These are phyloP conservation scores for Microctonus brassicae DNA, from an alignment of 2,888 invertebrate species.

Conservation along the genomic window DNA sequence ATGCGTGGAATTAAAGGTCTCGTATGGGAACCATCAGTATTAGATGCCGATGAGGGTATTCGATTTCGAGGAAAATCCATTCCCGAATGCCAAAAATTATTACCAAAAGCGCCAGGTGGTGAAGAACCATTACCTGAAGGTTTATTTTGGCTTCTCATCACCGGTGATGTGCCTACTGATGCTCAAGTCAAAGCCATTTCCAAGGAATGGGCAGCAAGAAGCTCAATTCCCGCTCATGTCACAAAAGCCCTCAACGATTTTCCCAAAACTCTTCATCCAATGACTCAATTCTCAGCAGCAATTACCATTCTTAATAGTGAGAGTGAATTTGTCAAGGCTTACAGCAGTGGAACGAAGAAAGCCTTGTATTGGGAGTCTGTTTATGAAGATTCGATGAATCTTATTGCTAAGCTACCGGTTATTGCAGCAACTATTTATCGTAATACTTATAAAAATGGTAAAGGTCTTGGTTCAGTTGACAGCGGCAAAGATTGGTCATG, in stretches of 20 bases:
- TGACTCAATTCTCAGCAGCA: conserved; percentile 94
- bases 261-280: conserved; percentile 90
- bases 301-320: conserved; percentile 93
- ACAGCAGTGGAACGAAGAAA: conserved; percentile 89
- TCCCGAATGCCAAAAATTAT: conserved; percentile 89
- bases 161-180: conserved; percentile 88
- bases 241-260: conserved; percentile 93
- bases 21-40: conserved; percentile 94
- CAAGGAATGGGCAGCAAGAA: conserved; percentile 76
- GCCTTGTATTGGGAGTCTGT: conserved; percentile 90
- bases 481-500: conserved; percentile 92
- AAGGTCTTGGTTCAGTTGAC: conserved; percentile 90
- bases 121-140: conserved; percentile 91
- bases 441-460: conserved; percentile 81
- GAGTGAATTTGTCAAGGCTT: conserved; percentile 92
- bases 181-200: conserved; percentile 76
- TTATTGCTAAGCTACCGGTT: conserved; percentile 94
- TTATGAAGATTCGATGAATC: conserved; percentile 94
- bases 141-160: conserved; percentile 92
- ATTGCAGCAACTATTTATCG: conserved; percentile 95
- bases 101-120: conserved; percentile 87
- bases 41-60: conserved; percentile 96
- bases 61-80: conserved; percentile 94
- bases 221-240: conserved; percentile 89
- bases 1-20: conserved; percentile 97